A percentile compares a stretch with the other conserved stretches of the same genome.
These are phyloP conservation scores for Calliopum simillimum DNA, from an alignment of 2,888 invertebrate species.

Conservation along the genomic window DNA sequence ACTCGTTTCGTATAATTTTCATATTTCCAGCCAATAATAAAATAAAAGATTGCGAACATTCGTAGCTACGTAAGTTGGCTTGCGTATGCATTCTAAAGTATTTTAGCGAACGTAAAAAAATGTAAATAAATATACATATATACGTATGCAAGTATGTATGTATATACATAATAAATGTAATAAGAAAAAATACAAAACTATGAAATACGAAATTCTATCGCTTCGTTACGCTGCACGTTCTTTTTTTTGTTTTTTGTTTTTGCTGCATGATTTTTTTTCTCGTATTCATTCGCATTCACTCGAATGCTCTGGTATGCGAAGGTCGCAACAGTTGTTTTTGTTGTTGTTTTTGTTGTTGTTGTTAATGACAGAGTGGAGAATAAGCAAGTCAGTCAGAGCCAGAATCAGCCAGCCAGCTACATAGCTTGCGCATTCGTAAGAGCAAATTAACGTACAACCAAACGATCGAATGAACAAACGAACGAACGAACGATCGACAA, in stretches of 20 bases:
- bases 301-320: constrained; percentile 66
- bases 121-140: constrained; percentile 17
- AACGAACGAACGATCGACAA: not conserved
- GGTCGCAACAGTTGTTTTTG: constrained; percentile 66
- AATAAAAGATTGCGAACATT: too few species aligned
- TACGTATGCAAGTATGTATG: not conserved
- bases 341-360: constrained; percentile 36
- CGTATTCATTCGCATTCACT: constrained; percentile 46
- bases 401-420: not conserved
- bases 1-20: too few species aligned
- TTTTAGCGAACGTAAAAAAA: constrained; percentile 1
- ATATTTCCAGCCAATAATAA: too few species aligned
- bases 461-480: not conserved
- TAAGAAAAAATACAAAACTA: not conserved
- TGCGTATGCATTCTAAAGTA: not conserved
- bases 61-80: not conserved
- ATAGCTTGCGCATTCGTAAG: not conserved
- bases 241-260: not conserved
- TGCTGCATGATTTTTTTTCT: constrained; percentile 3
- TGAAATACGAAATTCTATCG: constrained; percentile 8
- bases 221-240: constrained; percentile 19
- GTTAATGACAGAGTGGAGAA: constrained; percentile 61
- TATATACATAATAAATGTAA: not conserved
- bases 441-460: not conserved
- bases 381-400: not conserved